phyloP scores from a whole-genome alignment of 2,888 invertebrate genomes.

The Morpho achilles region DNA sequence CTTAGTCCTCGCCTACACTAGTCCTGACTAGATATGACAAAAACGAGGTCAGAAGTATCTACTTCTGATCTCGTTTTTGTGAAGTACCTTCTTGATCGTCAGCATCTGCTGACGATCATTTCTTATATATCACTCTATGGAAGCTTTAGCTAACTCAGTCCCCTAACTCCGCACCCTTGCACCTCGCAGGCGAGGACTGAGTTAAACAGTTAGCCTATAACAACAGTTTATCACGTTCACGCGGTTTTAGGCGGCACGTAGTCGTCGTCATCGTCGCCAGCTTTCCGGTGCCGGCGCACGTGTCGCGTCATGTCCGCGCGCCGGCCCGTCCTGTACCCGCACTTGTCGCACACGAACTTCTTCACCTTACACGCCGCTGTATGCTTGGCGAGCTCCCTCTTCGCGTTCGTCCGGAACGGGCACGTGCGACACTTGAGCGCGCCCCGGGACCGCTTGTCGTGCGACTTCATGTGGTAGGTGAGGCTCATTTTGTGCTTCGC shows the following conservation, averaged over 20 bases:
- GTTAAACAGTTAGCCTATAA: too few relatives aligned
- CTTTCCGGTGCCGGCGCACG: slow-evolving; percentile 29
- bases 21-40: too few relatives aligned
- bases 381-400: slow-evolving; percentile 27
- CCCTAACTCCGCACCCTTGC: too few relatives aligned
- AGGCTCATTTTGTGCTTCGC: slow-evolving; percentile 57
- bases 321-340: slow-evolving; percentile 40
- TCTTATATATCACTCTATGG: too few relatives aligned
- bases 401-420: slow-evolving; percentile 19
- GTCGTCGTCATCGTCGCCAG: slow-evolving; percentile 3
- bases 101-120: too few relatives aligned
- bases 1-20: too few relatives aligned
- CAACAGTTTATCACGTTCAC: too few relatives aligned
- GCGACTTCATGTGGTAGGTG: slow-evolving; percentile 52
- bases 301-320: slow-evolving; percentile 43
- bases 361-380: slow-evolving; percentile 13
- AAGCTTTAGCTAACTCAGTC: too few relatives aligned
- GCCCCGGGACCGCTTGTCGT: slow-evolving; percentile 23
- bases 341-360: slow-evolving; percentile 35
- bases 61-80: too few relatives aligned
- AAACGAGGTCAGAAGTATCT: too few relatives aligned
- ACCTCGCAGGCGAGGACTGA: too few relatives aligned
- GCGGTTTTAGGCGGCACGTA: slow-evolving; percentile 9
- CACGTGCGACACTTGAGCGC: slow-evolving; percentile 33
- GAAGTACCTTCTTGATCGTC: too few relatives aligned